These are phyloP conservation scores for Tetramorium simillimum DNA, from an alignment of 1,140 invertebrate genomes.

Conservation along the genomic window DNA sequence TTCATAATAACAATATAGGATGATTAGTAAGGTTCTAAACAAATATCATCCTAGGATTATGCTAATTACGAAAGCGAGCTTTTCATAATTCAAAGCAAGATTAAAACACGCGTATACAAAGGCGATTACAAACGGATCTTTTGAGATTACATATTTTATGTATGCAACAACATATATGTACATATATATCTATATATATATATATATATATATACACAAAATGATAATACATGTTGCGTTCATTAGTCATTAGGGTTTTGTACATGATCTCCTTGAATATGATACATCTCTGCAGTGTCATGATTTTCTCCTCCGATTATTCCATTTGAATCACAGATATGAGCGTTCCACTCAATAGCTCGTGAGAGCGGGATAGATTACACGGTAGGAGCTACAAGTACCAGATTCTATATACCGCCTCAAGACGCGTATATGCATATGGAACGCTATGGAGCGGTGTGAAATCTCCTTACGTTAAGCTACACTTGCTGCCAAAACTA, in stretches of 20 bases:
- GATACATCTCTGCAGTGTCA: constrained; percentile 1
- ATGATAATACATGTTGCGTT: neutral
- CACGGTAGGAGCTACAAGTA: constrained; percentile 46
- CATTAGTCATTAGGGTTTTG: constrained; percentile 29
- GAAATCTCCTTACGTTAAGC: constrained; percentile 53
- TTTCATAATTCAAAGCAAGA: neutral
- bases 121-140: neutral
- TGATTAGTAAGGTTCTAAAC: neutral
- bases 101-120: neutral
- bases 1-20: neutral
- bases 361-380: constrained; percentile 61
- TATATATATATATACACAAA: neutral
- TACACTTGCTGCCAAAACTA: constrained; percentile 46
- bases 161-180: neutral
- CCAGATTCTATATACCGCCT: constrained; percentile 38
- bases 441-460: constrained; percentile 35
- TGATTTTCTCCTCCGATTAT: constrained; percentile 44
- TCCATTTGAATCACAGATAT: constrained; percentile 63
- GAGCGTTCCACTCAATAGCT: constrained; percentile 59
- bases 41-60: neutral
- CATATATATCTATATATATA: too few species aligned
- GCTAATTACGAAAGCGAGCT: neutral
- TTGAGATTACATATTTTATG: neutral
- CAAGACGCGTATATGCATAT: constrained; percentile 41
- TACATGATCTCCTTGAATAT: neutral